Conservation (phyloP, 2,888 invertebrate genomes). For the Monopis laevigella region DNA sequence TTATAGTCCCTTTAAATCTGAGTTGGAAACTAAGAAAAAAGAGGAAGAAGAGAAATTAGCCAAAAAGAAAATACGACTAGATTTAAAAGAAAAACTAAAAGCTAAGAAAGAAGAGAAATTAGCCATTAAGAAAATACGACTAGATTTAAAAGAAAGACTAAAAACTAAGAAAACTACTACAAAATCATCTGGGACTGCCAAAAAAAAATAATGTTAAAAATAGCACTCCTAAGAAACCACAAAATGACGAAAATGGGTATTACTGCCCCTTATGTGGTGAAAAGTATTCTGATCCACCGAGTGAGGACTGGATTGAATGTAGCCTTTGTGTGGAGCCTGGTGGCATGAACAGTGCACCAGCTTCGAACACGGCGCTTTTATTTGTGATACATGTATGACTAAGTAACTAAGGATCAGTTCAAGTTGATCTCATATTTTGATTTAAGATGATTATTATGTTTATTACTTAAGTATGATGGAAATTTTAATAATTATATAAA, state of each 20-base stretch:
- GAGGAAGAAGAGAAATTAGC: constrained; percentile 16
- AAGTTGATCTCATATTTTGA: constrained; percentile 15
- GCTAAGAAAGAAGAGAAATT: constrained; percentile 15
- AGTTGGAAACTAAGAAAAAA: constrained; percentile 9
- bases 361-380: constrained; percentile 13
- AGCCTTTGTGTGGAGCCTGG: constrained; percentile 15
- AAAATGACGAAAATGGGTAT: constrained; percentile 11
- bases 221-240: constrained; percentile 1
- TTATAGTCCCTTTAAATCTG: constrained; percentile 16
- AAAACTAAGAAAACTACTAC: constrained; percentile 14
- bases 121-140: constrained; percentile 11
- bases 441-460: constrained; percentile 6
- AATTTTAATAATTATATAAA: constrained; percentile 9
- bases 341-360: constrained; percentile 17
- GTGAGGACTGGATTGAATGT: constrained; percentile 18
- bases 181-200: constrained; percentile 7
- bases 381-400: constrained; percentile 10
- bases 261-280: constrained; percentile 12
- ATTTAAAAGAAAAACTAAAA: constrained; percentile 17
- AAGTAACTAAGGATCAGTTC: constrained; percentile 13
- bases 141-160: constrained; percentile 15
- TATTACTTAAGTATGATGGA: constrained; percentile 11
- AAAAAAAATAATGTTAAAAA: constrained; percentile 1
- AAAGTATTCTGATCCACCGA: constrained; percentile 17
- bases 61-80: constrained; percentile 17